Conservation (phyloP, 2,797 vertebrate species). For the Discoglossus pictus region DNA sequence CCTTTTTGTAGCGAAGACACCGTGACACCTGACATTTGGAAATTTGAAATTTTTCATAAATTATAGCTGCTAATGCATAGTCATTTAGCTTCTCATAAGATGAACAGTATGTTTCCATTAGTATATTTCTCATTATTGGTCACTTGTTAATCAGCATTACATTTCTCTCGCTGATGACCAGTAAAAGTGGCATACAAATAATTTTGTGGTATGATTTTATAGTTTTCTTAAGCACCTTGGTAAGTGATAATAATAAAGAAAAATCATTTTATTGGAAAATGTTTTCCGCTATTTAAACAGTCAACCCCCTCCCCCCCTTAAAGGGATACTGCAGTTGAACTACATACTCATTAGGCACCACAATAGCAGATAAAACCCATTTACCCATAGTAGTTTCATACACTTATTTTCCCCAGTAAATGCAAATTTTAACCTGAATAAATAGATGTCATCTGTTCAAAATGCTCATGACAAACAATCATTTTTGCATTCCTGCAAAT, state of each 20-base stretch:
- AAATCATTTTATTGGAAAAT: conserved; percentile 76
- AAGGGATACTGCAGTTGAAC: conserved; percentile 97
- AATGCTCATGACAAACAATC: conserved; percentile 99
- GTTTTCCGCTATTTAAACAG: conserved; percentile 64
- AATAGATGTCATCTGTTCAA: conserved; percentile 98
- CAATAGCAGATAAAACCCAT: conserved; percentile 73
- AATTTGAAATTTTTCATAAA: conserved; percentile 81
- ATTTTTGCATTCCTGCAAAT: conserved; percentile 99
- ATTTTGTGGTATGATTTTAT: conserved; percentile 78
- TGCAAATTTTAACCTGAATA: conserved; percentile 92
- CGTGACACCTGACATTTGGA: conserved; percentile 80
- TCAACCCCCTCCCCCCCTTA: conserved; percentile 82
- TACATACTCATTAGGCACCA: conserved; percentile 81
- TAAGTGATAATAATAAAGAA: conserved; percentile 79
- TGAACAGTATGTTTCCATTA: conserved; percentile 79
- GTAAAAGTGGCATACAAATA: conserved; percentile 79
- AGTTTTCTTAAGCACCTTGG: conserved; percentile 84
- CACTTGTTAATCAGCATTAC: conserved; percentile 74
- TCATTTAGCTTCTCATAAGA: conserved; percentile 77
- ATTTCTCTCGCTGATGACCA: conserved; percentile 79
- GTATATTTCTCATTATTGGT: conserved; percentile 77
- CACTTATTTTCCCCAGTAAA: conserved; percentile 98
- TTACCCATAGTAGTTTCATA: conserved; percentile 86
- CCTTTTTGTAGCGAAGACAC: conserved; percentile 88
- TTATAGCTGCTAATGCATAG: conserved; percentile 78